Base-by-base conservation (phyloP, 2,113 vertebrate genomes). In the Azemiops feae region DNA sequence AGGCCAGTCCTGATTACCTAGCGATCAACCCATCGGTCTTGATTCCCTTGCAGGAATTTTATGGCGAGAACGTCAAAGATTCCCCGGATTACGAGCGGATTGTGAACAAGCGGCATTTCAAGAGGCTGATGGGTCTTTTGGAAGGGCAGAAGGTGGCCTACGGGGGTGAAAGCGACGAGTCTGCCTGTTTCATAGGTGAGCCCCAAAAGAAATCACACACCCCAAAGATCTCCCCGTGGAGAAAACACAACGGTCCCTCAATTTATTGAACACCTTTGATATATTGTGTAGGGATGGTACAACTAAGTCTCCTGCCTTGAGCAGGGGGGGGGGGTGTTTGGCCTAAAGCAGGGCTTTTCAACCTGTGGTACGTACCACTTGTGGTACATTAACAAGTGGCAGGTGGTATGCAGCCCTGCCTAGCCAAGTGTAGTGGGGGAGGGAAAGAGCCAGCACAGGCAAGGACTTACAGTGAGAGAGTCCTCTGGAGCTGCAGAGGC, bases 41-140 rank as follows among this genome's bases (percentile, higher is more conserved):
- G 30, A 3, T 47, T 39, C 39, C 57, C n/a, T 93, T 90, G 23
- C 95, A 99, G 99, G 99, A 99, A 85, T 99, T 99, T 95, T 99
- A 99, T 0, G 98, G 98, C 0, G 97, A 98, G 0, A 98, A 99
- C 0, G 96, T 99, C 25, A 98, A 99, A 92, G 97, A 96, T 0
- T 99, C 99, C 34, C 97, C 98, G 0, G 99, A 99, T 96, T 99
- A 99, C 0, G 98, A 98, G 64, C 97, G 98, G 93, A 98, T 99
- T 34, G 0, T 99, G 96, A 99, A 98, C 96, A 97, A 97, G 93
- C 98, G 90, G 4, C 99, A 99, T 96, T 99, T 99, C 97, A 97
- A 91, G 95, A 97, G 99, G 54, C 2, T 99, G 23, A 10, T 96
- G 94, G 23, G 92, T 92, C 94, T 99, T 94, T 97, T 99, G 97